Evolutionary conservation across 2,888 invertebrate species (phyloP).

Genomic region (Amphipyra berbera): DNA sequence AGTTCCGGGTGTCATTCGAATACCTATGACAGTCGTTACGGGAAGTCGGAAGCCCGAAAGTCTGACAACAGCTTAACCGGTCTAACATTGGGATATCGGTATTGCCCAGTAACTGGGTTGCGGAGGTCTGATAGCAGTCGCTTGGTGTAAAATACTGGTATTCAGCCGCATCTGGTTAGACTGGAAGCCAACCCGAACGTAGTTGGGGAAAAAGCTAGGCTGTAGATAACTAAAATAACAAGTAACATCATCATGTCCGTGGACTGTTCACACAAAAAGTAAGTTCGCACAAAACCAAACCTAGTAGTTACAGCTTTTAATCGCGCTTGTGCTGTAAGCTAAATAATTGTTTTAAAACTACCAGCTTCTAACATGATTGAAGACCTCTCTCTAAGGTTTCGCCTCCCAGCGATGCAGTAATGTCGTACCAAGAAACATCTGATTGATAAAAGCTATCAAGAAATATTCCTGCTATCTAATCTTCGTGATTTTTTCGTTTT

Average conservation of each 20-base stretch:
- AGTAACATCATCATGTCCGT: background rate
- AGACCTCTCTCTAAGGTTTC: constrained; percentile 38
- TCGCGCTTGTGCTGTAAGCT: constrained; percentile 40
- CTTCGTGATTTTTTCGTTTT: constrained; percentile 23
- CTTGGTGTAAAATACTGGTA: too few species aligned
- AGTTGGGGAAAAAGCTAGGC: too few species aligned
- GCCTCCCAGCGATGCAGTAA: constrained; percentile 48
- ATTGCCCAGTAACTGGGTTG: too few species aligned
- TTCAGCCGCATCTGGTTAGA: too few species aligned
- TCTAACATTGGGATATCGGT: too few species aligned
- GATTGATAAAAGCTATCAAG: constrained; percentile 62
- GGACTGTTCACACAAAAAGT: constrained; percentile 5
- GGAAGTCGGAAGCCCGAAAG: too few species aligned
- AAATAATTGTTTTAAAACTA: constrained; percentile 66
- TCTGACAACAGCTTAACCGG: too few species aligned
- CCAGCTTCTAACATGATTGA: constrained; percentile 59
- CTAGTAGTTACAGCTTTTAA: constrained; percentile 52
- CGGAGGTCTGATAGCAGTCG: too few species aligned
- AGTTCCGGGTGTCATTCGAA: too few species aligned
- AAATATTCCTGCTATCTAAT: constrained; percentile 45
- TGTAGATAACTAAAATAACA: background rate
- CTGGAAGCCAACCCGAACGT: too few species aligned
- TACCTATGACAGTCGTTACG: too few species aligned
- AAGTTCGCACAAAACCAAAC: constrained; percentile 5
- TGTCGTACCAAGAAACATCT: constrained; percentile 44